Conservation (phyloP, 2,113 vertebrate species). For the Osmerus eperlanus region DNA sequence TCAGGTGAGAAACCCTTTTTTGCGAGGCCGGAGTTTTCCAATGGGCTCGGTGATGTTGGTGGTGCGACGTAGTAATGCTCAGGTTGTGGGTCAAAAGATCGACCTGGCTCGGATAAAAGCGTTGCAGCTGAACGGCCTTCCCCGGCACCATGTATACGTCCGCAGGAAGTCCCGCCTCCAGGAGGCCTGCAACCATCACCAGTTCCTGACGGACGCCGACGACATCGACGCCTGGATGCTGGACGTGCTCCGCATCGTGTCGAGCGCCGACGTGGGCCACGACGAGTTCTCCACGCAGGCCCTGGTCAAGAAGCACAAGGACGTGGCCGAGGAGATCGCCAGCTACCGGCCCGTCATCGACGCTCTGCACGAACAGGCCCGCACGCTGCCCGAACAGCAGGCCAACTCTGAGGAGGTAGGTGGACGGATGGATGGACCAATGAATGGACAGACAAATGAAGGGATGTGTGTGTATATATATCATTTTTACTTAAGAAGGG, state of each 20-base stretch:
- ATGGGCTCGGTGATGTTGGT: too few relatives aligned
- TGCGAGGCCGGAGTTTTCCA: too few relatives aligned
- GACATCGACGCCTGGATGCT: constrained; percentile 96
- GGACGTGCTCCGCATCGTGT: constrained; percentile 93
- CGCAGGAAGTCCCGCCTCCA: constrained; percentile 82
- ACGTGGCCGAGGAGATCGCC: constrained; percentile 89
- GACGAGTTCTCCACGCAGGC: constrained; percentile 97
- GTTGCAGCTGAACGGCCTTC: too few relatives aligned
- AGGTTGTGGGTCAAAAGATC: too few relatives aligned
- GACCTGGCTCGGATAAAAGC: too few relatives aligned
- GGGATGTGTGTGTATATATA: neutral
- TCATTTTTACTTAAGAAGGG: neutral
- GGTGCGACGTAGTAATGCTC: too few relatives aligned
- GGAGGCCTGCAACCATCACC: constrained; percentile 87
- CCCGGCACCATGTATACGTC: too few relatives aligned
- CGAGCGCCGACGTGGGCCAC: constrained; percentile 91
- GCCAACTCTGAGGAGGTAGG: constrained; percentile 77
- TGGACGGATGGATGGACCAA: neutral
- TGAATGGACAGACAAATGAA: neutral
- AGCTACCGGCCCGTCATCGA: constrained; percentile 91
- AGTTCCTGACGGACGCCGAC: constrained; percentile 94
- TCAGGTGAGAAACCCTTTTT: constrained; percentile 42
- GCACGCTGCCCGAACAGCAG: constrained; percentile 77
- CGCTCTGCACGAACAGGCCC: constrained; percentile 86
- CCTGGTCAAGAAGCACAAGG: constrained; percentile 97